Conservation (phyloP, 2,797 vertebrate genomes). For the Meriones psammophilus region DNA sequence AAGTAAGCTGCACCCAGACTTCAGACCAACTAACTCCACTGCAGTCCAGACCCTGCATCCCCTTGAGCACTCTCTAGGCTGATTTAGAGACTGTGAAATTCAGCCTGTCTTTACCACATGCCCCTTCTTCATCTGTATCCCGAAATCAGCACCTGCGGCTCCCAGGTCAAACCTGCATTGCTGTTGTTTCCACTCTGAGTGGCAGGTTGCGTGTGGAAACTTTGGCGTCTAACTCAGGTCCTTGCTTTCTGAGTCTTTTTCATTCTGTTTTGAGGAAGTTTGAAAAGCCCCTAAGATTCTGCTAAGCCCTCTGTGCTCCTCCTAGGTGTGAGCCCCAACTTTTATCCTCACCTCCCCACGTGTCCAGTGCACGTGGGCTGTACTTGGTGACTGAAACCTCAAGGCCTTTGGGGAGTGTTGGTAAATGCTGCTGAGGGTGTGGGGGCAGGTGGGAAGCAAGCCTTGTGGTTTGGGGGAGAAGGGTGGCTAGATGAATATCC, state of each 20-base stretch:
- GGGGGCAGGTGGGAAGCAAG: background rate
- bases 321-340: accelerated
- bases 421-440: background rate
- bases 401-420: background rate
- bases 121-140: background rate
- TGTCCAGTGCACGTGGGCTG: no score
- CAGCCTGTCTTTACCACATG: background rate
- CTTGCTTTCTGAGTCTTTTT: no score
- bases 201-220: no score
- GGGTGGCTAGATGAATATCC: background rate
- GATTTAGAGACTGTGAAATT: background rate
- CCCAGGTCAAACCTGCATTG: background rate
- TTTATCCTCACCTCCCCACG: background rate
- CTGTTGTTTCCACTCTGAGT: no score
- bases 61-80: background rate
- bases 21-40: background rate
- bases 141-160: background rate
- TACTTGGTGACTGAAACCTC: background rate
- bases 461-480: background rate
- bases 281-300: no score
- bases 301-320: background rate
- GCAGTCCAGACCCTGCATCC: accelerated
- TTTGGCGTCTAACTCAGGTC: no score
- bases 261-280: no score
- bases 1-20: background rate